Conservation (phyloP, 2,888 invertebrate species). For the Synanthedon tipuliformis region DNA sequence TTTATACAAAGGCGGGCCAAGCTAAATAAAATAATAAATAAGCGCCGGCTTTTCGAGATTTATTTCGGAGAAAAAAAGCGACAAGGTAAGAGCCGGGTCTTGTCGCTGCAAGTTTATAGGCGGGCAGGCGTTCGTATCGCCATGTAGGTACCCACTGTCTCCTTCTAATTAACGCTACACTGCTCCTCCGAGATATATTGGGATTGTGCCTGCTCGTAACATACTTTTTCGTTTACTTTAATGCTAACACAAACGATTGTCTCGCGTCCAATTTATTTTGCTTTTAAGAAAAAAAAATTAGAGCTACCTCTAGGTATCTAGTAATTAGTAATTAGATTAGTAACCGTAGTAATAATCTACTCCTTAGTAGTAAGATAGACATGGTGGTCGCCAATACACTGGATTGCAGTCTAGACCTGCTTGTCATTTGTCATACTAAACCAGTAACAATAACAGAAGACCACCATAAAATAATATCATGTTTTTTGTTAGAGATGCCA, state of each 20-base stretch:
- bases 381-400: too few species aligned
- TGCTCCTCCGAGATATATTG: slow-evolving; percentile 43
- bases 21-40: slow-evolving; percentile 67
- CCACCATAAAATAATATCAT: too few species aligned
- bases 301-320: too few species aligned
- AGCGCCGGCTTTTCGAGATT: slow-evolving; percentile 59
- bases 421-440: too few species aligned
- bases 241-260: slow-evolving; percentile 14
- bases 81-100: slow-evolving; percentile 52
- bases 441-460: slow-evolving; percentile 19
- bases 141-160: slow-evolving; percentile 27
- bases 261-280: slow-evolving; percentile 3
- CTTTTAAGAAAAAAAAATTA: too few species aligned
- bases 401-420: too few species aligned
- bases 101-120: slow-evolving; percentile 59
- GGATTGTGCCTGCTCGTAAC: slow-evolving; percentile 16
- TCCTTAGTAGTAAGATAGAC: too few species aligned
- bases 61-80: slow-evolving; percentile 61
- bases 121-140: slow-evolving; percentile 41
- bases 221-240: slow-evolving; percentile 15
- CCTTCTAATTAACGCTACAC: slow-evolving; percentile 54
- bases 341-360: slow-evolving; percentile 23
- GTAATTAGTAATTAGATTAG: slow-evolving; percentile 26
- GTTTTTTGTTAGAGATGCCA: too few species aligned
- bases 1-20: slow-evolving; percentile 58